Base-by-base conservation (phyloP, 2,888 invertebrate genomes). In the Pecten maximus region DNA sequence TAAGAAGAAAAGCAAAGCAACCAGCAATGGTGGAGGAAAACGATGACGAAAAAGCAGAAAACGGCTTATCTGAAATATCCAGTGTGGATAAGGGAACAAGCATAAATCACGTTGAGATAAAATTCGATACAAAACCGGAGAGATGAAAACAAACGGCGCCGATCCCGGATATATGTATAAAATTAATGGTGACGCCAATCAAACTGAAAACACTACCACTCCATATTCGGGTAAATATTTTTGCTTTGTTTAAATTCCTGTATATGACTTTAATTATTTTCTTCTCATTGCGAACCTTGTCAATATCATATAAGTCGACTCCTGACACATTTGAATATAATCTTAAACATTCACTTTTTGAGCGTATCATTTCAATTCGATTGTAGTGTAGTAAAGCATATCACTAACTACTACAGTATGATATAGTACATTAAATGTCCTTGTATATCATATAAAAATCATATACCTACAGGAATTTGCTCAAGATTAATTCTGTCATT, bases 401-500 rank as follows among this genome's bases (percentile, higher is more conserved):
- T n/a, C n/a, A n/a, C n/a, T n/a, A n/a, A n/a, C n/a, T n/a, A n/a
- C n/a, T n/a, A n/a, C n/a, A n/a, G n/a, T n/a, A n/a, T n/a, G n/a
- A n/a, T n/a, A n/a, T n/a, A n/a, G n/a, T n/a, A n/a, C n/a, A n/a
- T n/a, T n/a, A n/a, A n/a, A n/a, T n/a, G n/a, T n/a, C n/a, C n/a
- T n/a, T n/a, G n/a, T n/a, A n/a, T n/a, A n/a, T n/a, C n/a, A n/a
- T n/a, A n/a, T n/a, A n/a, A n/a, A n/a, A n/a, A n/a, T n/a, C n/a
- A n/a, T n/a, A n/a, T n/a, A n/a, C n/a, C n/a, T n/a, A 35, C 88
- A 92, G 92, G 92, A 28, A 40, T 88, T 3, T 35, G 40, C 12
- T 50, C 86, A 23, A 91, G 89, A n/a, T 35, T 92, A 15, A 40
- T 92, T 35, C 74, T 94, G 8, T 88, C 93, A 2, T 95, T 95